Percentiles rank a stretch among this genome's conserved stretches.
Conservation (phyloP, 1,140 invertebrate genomes). For the Vanessa tameamea region DNA sequence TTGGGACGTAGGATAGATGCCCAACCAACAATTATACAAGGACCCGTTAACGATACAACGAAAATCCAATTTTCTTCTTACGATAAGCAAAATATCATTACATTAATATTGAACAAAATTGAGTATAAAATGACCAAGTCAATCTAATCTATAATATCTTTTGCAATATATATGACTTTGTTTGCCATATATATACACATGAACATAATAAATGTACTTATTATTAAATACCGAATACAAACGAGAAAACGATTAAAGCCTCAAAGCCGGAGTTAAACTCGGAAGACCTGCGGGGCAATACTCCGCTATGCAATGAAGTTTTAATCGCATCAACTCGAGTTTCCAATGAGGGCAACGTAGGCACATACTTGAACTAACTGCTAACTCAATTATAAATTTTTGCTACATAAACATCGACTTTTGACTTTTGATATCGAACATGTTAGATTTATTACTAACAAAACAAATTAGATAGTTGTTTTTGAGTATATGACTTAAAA, state of each 20-base stretch:
- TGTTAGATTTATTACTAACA: not conserved
- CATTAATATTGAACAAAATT: no score
- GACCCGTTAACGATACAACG: no score
- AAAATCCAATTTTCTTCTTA: no score
- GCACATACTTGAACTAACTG: slow-evolving; percentile 19
- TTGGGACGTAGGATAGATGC: no score
- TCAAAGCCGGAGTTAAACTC: slow-evolving; percentile 14
- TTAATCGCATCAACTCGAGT: slow-evolving; percentile 30
- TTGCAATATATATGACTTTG: no score
- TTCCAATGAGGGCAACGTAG: slow-evolving; percentile 27
- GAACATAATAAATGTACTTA: not conserved
- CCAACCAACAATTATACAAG: no score
- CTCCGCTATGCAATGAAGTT: slow-evolving; percentile 20
- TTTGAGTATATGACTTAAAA: no score
- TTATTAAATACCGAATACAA: slow-evolving; percentile 1
- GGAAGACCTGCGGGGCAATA: slow-evolving; percentile 18
- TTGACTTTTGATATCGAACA: slow-evolving; percentile 3
- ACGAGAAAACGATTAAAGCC: slow-evolving; percentile 13
- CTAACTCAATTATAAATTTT: slow-evolving; percentile 19
- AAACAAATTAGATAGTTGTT: no score
- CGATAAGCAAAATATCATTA: no score
- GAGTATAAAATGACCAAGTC: no score
- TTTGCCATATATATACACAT: not conserved
- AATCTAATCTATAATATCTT: no score
- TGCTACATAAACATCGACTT: slow-evolving; percentile 6